These are phyloP conservation scores for Actinia tenebrosa DNA, from an alignment of 64 coral and sea anemone genomes.

Conservation along the genomic window DNA sequence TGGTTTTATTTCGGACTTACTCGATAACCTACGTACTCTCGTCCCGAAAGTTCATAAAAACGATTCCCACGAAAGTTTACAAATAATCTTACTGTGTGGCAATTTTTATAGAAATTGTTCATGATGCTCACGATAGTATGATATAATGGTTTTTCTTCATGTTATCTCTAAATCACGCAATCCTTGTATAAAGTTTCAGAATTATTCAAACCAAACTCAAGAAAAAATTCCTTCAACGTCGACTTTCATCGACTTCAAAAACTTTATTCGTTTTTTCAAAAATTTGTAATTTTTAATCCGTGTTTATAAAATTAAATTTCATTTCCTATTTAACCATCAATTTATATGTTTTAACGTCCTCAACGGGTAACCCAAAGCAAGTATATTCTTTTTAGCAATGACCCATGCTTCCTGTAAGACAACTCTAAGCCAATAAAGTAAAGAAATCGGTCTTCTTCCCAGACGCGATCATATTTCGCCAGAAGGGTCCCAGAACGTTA, in stretches of 20 bases:
- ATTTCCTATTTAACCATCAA: neutral
- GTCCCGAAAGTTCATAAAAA: neutral
- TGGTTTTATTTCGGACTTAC: no score
- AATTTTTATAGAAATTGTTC: neutral
- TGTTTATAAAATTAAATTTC: no score
- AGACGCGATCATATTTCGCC: neutral
- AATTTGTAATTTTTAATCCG: neutral
- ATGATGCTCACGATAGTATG: neutral
- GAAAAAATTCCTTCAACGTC: neutral
- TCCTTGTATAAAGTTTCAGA: neutral
- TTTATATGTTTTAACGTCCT: neutral
- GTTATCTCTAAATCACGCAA: constrained; percentile 1
- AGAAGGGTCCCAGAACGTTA: neutral
- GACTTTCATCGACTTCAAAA: neutral
- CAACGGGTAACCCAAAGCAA: neutral
- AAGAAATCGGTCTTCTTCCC: neutral
- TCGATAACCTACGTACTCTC: neutral
- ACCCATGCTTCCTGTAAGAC: neutral
- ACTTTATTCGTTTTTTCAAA: neutral
- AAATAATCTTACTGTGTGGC: neutral
- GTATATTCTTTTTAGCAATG: neutral
- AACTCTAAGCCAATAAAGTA: neutral
- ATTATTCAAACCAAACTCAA: neutral
- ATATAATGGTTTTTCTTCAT: neutral
- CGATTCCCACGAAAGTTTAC: neutral